Percentiles rank a stretch among this genome's conserved stretches.
These are phyloP conservation scores for Lithodes maja DNA, from an alignment of 2,888 invertebrate species.

Conservation along the genomic window DNA sequence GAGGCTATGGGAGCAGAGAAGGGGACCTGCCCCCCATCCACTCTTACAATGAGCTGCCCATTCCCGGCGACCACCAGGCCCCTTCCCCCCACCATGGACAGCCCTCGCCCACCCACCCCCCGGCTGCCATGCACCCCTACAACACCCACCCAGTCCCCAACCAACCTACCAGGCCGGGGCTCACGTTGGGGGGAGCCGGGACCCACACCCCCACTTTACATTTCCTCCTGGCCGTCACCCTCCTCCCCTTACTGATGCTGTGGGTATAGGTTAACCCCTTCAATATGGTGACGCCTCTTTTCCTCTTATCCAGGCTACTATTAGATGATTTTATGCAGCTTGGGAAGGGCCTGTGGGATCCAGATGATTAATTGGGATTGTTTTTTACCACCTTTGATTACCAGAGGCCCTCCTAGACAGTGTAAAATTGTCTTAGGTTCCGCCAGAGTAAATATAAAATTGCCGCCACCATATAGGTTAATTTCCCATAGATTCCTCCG, in stretches of 20 bases:
- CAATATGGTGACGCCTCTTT: no score
- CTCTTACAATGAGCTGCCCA: conserved; percentile 7
- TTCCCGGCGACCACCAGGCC: conserved; percentile 45
- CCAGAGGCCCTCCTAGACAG: no score
- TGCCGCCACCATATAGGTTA: neutral
- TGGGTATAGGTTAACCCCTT: neutral
- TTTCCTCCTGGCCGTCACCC: neutral
- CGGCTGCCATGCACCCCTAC: conserved; percentile 44
- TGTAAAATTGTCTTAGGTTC: no score
- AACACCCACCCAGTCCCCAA: conserved; percentile 52
- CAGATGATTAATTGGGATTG: neutral
- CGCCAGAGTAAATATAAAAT: no score
- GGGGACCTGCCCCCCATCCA: neutral
- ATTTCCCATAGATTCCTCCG: neutral
- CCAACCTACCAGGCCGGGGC: conserved; percentile 20
- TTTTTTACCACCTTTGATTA: neutral
- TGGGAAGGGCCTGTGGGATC: no score
- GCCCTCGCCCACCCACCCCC: conserved; percentile 28
- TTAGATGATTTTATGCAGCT: no score
- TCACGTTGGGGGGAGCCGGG: conserved; percentile 7
- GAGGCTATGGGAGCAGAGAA: conserved; percentile 8
- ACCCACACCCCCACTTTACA: neutral
- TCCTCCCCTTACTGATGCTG: neutral
- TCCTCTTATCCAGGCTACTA: no score
- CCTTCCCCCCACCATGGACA: conserved; percentile 37